Base-by-base conservation (phyloP, 1,140 invertebrate species). In the Condylostylus longicornis region DNA sequence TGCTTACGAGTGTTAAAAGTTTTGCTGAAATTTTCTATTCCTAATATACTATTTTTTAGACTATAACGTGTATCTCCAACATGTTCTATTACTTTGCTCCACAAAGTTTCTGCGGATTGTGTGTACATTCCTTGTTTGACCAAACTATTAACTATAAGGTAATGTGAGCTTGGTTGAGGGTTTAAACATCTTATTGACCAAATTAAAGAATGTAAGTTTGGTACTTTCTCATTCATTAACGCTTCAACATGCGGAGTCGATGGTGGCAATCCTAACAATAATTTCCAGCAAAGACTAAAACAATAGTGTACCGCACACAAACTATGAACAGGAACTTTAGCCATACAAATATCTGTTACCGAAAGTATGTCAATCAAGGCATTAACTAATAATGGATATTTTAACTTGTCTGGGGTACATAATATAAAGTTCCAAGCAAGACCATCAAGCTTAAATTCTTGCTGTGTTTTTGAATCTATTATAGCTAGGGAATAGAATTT, bases 361-460 rank as follows among this genome's bases (percentile, higher is more conserved):
- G 74, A 73, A 2, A 83, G 61, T 25, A 91, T 78, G 47, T 80
- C 77, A 23, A 93, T 75, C 10, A 94, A 38, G 1, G 86, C 81
- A 50, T 91, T 80, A 37, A 95, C 77, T 9, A 97, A 59, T 20
- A 82, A 58, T 1, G 81, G 77, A 66, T 96, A 96, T 48, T 88
- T 82, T 23, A 95, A 64, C 62, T 83, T 84, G 53, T 95, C 89
- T 0, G 84, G 75, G 2, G 83, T 87, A 21, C 85, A 85, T 17
- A 94, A 62, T 23, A 94, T 79, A 52, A 94, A 94, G 65, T 88
- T 94, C 55, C 86, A 87, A 3, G 90, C 89, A 61, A 96, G 63
- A 17, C 90, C 90, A 66, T 96, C 90, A 23, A 96, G 64, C 62
- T 91, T 93, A 4, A 82, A 84, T 17, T 75, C 72, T 48, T 86